Evolutionary conservation across 2,888 invertebrate species (phyloP), one percentile per base, ranked within the genome.

Genomic region (Hirtodrosophila duncani): DNA sequence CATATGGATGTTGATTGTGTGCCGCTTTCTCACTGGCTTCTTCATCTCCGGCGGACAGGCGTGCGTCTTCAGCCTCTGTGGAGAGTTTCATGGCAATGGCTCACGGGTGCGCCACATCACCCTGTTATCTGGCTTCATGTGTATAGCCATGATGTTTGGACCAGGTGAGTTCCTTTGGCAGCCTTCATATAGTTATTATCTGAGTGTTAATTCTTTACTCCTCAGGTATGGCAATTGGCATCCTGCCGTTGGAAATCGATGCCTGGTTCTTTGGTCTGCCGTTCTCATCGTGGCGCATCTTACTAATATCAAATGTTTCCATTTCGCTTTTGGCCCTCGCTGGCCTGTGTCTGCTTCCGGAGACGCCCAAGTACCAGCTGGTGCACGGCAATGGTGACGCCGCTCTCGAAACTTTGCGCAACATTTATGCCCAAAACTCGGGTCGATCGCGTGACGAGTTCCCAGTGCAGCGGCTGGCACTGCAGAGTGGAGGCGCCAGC

Each of bases 351-450:
- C 87, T 88, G 30, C 88, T 92, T 8, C 94, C 94, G 0, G 95
- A 95, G 82, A 95, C 93, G 58, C 95, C 95, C 0, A 93, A 94
- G 84, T 95, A 92, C 83, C 86, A 92, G 27, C 88, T 91, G 24
- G 89, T 91, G 0, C 90, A 89, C 41, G 91, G 92, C 0, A 86
- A 88, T 43, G 84, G 88, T 1, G 88, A 90, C 0, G 88, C 89
- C 27, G 91, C 93, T 0, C 79, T 94, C 34, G 65, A 83, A 26
- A 89, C 92, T 17, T 81, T 95, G 21, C 88, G 88, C 43, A 81
- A 78, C 2, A 91, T 94, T 56, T 94, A 90, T 68, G 87, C 88
- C 1, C 81, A 69, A 3, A 91, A 91, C 61, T 88, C 87, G 0
- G 87, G 89, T 0, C 62, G 75, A 0, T 49, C 84, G 0, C 62